phyloP scores from a whole-genome alignment of 2,888 invertebrate genomes.

The Osmoderma eremita region DNA sequence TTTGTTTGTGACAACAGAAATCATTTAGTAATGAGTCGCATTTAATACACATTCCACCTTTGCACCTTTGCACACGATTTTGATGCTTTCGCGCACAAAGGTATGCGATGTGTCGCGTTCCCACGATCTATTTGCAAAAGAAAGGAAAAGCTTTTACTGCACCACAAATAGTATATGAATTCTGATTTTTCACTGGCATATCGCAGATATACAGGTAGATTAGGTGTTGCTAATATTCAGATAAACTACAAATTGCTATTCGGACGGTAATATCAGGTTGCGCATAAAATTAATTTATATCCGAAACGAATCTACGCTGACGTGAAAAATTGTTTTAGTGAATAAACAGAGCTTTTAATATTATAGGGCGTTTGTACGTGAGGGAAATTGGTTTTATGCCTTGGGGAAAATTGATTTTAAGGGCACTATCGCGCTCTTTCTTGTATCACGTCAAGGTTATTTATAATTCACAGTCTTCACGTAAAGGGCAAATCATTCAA shows the following conservation, averaged over 20 bases:
- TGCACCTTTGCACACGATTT: no score
- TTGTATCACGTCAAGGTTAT: slow-evolving; percentile 24
- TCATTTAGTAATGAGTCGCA: no score
- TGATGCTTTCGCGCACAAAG: no score
- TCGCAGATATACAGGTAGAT: background rate
- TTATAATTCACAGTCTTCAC: slow-evolving; percentile 31
- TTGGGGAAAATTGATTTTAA: slow-evolving; percentile 28
- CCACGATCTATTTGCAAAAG: no score
- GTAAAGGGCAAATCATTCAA: slow-evolving; percentile 30
- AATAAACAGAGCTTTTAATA: slow-evolving; percentile 33
- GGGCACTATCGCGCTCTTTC: slow-evolving; percentile 24
- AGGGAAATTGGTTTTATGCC: slow-evolving; percentile 32
- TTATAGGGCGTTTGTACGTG: slow-evolving; percentile 13
- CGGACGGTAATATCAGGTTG: slow-evolving; percentile 1
- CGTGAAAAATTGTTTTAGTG: slow-evolving; percentile 31
- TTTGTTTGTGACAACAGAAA: no score
- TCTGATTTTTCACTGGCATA: no score
- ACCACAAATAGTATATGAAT: no score
- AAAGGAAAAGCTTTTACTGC: no score
- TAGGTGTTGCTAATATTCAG: background rate
- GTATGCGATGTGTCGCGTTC: no score
- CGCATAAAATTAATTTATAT: slow-evolving; percentile 18
- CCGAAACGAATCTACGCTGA: slow-evolving; percentile 9
- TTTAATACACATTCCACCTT: no score
- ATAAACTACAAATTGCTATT: background rate